phyloP scores from a whole-genome alignment of 2,888 invertebrate genomes.

The Pollenia amentaria region DNA sequence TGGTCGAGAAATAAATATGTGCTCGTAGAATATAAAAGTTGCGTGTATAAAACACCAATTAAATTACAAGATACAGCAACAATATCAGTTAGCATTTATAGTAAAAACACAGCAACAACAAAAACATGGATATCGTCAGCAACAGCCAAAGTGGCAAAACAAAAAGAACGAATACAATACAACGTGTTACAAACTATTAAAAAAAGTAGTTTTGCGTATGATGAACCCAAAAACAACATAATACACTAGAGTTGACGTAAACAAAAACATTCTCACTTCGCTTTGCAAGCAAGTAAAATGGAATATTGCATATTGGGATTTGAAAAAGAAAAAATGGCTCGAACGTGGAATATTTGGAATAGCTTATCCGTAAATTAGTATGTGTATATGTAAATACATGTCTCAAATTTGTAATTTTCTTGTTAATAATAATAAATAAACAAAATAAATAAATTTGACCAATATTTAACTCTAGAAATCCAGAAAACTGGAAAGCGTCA shows the following conservation, averaged over 20 bases:
- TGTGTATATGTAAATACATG: no score
- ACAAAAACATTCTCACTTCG: constrained; percentile 8
- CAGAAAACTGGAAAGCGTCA: no score
- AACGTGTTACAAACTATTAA: constrained; percentile 6
- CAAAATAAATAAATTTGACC: no score
- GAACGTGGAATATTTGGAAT: no score
- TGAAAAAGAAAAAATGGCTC: no score
- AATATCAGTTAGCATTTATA: constrained; percentile 22
- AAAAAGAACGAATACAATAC: neutral
- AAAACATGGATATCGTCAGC: constrained; percentile 24
- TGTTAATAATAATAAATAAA: no score
- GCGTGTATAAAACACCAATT: constrained; percentile 63
- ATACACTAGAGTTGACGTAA: constrained; percentile 10
- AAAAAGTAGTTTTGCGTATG: constrained; percentile 64
- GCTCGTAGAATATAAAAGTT: constrained; percentile 31
- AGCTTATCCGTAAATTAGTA: no score
- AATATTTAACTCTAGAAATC: no score
- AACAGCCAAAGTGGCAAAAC: constrained; percentile 54
- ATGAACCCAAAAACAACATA: constrained; percentile 60
- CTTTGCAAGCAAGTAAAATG: neutral
- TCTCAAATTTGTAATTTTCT: no score
- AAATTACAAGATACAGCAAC: constrained; percentile 39
- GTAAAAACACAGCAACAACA: constrained; percentile 24
- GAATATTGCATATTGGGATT: neutral
- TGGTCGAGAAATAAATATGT: constrained; percentile 35